Evolutionary conservation across 2,113 vertebrate species (phyloP).

Genomic region (Lepisosteus oculatus): DNA sequence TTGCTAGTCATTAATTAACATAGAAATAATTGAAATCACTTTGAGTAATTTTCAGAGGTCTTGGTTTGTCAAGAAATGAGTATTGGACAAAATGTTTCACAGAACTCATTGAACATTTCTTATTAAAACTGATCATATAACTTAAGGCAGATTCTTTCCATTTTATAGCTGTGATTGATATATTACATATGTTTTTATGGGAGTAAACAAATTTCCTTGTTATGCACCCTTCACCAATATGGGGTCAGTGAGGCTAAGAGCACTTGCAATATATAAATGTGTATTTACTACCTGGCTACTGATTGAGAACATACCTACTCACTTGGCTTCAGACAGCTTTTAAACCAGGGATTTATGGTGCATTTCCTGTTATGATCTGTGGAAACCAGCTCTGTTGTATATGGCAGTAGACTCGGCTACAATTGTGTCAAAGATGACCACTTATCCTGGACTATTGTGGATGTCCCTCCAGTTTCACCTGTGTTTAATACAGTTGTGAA

Average conservation of each 20-base stretch:
- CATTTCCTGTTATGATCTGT: slow-evolving; percentile 65
- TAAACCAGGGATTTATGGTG: slow-evolving; percentile 67
- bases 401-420: neutral
- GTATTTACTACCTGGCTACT: slow-evolving; percentile 80
- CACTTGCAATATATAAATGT: slow-evolving; percentile 69
- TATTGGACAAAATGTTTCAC: neutral
- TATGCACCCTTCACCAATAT: slow-evolving; percentile 62
- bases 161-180: slow-evolving; percentile 78
- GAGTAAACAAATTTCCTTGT: slow-evolving; percentile 81
- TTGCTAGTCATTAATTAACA: too few relatives aligned
- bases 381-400: neutral
- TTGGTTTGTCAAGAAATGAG: too few relatives aligned
- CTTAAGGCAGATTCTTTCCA: slow-evolving; percentile 68
- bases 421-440: neutral
- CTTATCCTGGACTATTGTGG: neutral
- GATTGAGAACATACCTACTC: slow-evolving; percentile 76
- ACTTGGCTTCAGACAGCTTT: slow-evolving; percentile 70
- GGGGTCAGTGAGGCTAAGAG: slow-evolving; percentile 65
- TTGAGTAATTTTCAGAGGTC: too few relatives aligned
- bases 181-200: slow-evolving; percentile 71
- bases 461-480: neutral
- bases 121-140: slow-evolving; percentile 80
- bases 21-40: too few relatives aligned
- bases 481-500: too few relatives aligned
- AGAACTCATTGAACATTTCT: slow-evolving; percentile 24